Evolutionary conservation across 92 coral and sea anemone species (phyloP), one percentile per base, ranked within the genome.

Genomic region (Nematostella vectensis): DNA sequence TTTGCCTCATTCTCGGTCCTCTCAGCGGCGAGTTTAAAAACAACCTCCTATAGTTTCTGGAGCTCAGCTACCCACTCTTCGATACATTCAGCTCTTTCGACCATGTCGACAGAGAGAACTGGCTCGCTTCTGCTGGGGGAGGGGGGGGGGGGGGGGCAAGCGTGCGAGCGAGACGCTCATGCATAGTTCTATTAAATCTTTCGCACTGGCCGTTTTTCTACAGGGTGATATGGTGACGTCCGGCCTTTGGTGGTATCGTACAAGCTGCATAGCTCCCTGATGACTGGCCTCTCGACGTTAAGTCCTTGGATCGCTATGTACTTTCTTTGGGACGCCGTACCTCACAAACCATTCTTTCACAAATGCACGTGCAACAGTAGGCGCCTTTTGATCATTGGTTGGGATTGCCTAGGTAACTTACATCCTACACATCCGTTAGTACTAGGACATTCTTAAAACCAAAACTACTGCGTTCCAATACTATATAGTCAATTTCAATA

Each of bases 161-260:
- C 1, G 72, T 28, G 3, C 54, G 16, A 8, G 74, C 47, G 11
- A 75, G 65, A 6, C 40, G 40, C 8, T 77, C 65, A 29, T 82
- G 89, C 49, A 82, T 58, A 1, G 78, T 72, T 3, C 81, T 52
- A 55, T 83, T 72, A 20, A 83, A 78, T 10, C 91, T 28, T 29
- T 77, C 77, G 48, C 89, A 82, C 26, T 82, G 84, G 13, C 80
- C 89, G 50, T 82, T 82, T 1, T 74, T 78, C 61, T 81, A 45
- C 0, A n/a, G 73, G 82, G 38, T 68, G 88, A 47, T 76, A 81
- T 0, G 85, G 85, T 0, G 77, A 75, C 6, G 57, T 24, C 21
- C 66, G 23, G 22, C 28, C 23, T 29, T 29, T 55, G 2, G 38
- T 54, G 1, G 29, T 29, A 2, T 42, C 40, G 17, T 29, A 54